phyloP scores from a whole-genome alignment of 2,113 vertebrate genomes.

The Glaucomys volans region DNA sequence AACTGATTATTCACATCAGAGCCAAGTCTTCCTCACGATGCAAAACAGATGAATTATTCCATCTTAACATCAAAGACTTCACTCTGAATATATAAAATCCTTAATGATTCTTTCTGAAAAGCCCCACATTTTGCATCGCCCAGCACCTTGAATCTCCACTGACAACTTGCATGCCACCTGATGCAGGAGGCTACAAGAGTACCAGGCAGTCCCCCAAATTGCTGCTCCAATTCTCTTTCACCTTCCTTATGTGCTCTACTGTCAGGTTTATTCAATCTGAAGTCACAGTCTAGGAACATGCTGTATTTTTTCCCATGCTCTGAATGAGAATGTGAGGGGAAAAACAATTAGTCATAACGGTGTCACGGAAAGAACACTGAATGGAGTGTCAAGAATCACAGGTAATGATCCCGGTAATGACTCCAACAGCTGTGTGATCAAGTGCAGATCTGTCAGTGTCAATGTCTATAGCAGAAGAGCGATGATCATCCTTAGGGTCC shows the following conservation, averaged over 20 bases:
- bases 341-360: background rate
- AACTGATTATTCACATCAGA: background rate
- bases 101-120: conserved; percentile 17
- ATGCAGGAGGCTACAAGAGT: background rate
- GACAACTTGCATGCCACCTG: background rate
- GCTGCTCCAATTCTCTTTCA: background rate
- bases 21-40: background rate
- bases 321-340: background rate
- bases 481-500: background rate
- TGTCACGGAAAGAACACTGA: background rate
- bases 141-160: background rate
- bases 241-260: background rate
- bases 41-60: conserved; percentile 29
- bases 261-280: conserved; percentile 45
- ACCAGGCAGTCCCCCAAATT: background rate
- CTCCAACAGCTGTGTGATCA: background rate
- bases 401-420: background rate
- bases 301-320: background rate
- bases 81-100: conserved; percentile 28
- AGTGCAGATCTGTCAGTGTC: background rate
- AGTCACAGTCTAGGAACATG: conserved; percentile 19
- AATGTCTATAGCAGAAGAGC: background rate
- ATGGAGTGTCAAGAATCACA: background rate
- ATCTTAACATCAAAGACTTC: conserved; percentile 4
- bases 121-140: background rate